Percentiles rank a stretch among this genome's conserved stretches.
phyloP scores from a whole-genome alignment of 1,140 invertebrate species.

The Pseudomyrmex sp. region DNA sequence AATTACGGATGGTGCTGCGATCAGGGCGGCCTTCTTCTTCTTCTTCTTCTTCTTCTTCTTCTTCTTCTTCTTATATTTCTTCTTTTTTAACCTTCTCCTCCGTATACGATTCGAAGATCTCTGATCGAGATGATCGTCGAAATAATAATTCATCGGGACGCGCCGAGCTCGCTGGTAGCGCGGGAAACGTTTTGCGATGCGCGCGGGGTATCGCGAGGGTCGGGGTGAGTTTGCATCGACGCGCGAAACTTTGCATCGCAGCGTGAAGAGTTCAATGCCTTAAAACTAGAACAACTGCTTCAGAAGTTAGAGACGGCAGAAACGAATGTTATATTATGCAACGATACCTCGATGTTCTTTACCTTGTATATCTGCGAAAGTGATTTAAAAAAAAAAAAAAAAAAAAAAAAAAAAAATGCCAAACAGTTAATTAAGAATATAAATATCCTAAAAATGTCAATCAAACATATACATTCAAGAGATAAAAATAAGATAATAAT shows the following conservation, averaged over 20 bases:
- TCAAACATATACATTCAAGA: not conserved
- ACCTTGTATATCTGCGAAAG: not conserved
- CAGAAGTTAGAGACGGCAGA: too few relatives aligned
- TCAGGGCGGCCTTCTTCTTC: slow-evolving; percentile 31
- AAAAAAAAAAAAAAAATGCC: not conserved
- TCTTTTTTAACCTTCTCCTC: not conserved
- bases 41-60: slow-evolving; percentile 42
- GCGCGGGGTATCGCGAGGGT: not conserved
- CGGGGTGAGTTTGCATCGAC: not conserved
- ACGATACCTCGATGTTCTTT: not conserved
- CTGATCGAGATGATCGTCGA: slow-evolving; percentile 54
- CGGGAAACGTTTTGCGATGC: slow-evolving; percentile 42
- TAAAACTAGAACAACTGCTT: not conserved
- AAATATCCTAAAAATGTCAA: not conserved
- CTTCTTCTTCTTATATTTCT: slow-evolving; percentile 10
- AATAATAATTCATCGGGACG: slow-evolving; percentile 54
- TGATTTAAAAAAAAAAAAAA: not conserved
- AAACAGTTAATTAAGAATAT: not conserved
- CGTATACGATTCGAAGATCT: slow-evolving; percentile 46
- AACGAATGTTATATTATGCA: not conserved
- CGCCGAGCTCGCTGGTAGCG: slow-evolving; percentile 35
- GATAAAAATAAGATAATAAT: too few relatives aligned
- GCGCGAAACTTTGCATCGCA: slow-evolving; percentile 22
- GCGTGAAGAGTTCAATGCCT: not conserved
- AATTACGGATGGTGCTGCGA: slow-evolving; percentile 71